Evolutionary conservation across 2,888 invertebrate species (phyloP).

Genomic region (Nymphalis polychloros): DNA sequence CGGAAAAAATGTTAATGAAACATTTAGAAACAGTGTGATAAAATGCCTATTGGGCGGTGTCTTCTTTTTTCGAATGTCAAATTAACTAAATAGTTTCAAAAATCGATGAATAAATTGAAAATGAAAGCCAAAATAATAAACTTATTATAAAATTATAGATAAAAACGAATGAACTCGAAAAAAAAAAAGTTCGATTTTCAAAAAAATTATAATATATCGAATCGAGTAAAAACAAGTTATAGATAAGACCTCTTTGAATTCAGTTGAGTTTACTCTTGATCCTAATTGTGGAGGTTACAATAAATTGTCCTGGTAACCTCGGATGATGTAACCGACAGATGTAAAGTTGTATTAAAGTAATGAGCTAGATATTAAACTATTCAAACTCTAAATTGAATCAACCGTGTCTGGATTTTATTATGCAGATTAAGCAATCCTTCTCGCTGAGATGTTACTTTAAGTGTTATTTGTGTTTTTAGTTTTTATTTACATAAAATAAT

Average conservation of each 20-base stretch:
- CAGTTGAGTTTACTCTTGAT: constrained; percentile 26
- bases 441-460: too few relatives aligned
- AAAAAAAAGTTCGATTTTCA: neutral
- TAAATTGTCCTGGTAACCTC: constrained; percentile 46
- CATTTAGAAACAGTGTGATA: neutral
- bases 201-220: too few relatives aligned
- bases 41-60: too few relatives aligned
- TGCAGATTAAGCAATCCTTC: neutral
- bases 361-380: constrained; percentile 16
- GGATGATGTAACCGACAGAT: constrained; percentile 37
- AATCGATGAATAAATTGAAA: too few relatives aligned
- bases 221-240: neutral
- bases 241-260: neutral
- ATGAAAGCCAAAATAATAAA: too few relatives aligned
- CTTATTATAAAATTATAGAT: too few relatives aligned
- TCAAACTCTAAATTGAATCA: constrained; percentile 17
- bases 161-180: too few relatives aligned
- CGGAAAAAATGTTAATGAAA: too few relatives aligned
- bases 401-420: neutral
- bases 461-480: too few relatives aligned
- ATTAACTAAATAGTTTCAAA: too few relatives aligned
- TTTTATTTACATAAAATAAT: too few relatives aligned
- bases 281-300: constrained; percentile 46
- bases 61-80: too few relatives aligned
- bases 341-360: constrained; percentile 18